Conservation (phyloP, 30 jellyfish, hydroid and myxozoan species). For the Nemopilema nomurai region DNA sequence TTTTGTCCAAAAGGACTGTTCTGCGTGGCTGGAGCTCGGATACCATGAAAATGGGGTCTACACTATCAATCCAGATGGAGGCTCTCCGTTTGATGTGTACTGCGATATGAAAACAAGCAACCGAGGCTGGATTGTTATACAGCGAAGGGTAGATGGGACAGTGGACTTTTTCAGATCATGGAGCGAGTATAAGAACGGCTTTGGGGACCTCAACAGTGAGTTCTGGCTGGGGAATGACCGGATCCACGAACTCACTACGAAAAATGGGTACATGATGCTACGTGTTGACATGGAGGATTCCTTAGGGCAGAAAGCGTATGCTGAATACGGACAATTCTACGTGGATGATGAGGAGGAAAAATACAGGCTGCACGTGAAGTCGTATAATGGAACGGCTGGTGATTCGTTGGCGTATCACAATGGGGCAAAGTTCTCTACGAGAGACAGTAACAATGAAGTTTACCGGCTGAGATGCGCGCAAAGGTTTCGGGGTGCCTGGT, state of each 20-base stretch:
- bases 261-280: neutral
- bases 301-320: neutral
- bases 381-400: constrained; percentile 9
- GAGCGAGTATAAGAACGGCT: constrained; percentile 19
- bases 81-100: constrained; percentile 1
- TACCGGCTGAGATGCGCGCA: neutral
- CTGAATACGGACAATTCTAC: neutral
- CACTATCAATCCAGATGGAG: constrained; percentile 14
- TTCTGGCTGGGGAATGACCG: constrained; percentile 36
- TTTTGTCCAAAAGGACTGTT: constrained; percentile 13
- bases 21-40: constrained; percentile 10
- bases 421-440: constrained; percentile 7
- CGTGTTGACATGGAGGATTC: neutral
- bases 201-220: constrained; percentile 3
- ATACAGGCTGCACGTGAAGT: neutral
- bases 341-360: neutral
- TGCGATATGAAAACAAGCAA: constrained; percentile 27
- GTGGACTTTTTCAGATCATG: constrained; percentile 15
- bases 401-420: constrained; percentile 15
- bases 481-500: constrained; percentile 13
- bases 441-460: constrained; percentile 2
- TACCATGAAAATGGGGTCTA: constrained; percentile 3
- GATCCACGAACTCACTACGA: constrained; percentile 4
- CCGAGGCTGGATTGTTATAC: constrained; percentile 47
- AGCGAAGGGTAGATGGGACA: constrained; percentile 4